Base-by-base conservation (phyloP, 2,113 vertebrate genomes). In the Phrynocephalus versicolor region DNA sequence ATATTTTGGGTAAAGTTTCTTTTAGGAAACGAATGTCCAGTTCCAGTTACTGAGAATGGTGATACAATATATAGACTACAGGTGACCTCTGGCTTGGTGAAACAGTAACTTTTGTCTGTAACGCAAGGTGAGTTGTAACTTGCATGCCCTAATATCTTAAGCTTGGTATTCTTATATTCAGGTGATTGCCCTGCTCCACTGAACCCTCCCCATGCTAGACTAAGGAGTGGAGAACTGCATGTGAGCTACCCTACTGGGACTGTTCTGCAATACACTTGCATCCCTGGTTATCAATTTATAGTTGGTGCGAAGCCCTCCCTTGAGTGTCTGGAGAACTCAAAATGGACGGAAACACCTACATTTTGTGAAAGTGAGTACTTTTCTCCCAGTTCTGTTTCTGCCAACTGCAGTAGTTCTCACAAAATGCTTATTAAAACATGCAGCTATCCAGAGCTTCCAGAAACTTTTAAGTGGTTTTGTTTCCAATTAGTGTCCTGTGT, bases 201-300 rank as follows among this genome's bases (percentile, higher is more conserved):
- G 9, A 71, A 2, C 0, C 30, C 2, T 0, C 0, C 0, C 0
- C 87, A 88, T 0, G 92, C 94, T 1, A 6, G 0, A 1, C 0
- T 94, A 30, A 88, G 69, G 0, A 0, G 15, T 3, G 2, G 78
- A 2, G 65, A 88, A 0, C 30, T 57, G 57, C 76, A 0, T 0
- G 79, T 25, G 73, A 92, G 88, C 27, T 93, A 90, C 0, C 3
- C 82, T 0, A 71, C 45, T 0, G 12, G 33, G 0, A 67, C 25
- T 80, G 1, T 0, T 0, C 83, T 96, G 91, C 89, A 0, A 39
- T 96, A 96, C 2, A 0, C 0, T 0, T 97, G 96, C 35, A 95
- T 76, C 12, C 71, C 0, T 1, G 95, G 91, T 71, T 95, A 89
- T 0, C 51, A 87, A 18, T 83, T 23, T 0, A 84, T 3, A 75